Percentiles rank a stretch among this genome's conserved stretches.
Conservation (phyloP, 92 coral and sea anemone species). For the Blastomussa wellsi region DNA sequence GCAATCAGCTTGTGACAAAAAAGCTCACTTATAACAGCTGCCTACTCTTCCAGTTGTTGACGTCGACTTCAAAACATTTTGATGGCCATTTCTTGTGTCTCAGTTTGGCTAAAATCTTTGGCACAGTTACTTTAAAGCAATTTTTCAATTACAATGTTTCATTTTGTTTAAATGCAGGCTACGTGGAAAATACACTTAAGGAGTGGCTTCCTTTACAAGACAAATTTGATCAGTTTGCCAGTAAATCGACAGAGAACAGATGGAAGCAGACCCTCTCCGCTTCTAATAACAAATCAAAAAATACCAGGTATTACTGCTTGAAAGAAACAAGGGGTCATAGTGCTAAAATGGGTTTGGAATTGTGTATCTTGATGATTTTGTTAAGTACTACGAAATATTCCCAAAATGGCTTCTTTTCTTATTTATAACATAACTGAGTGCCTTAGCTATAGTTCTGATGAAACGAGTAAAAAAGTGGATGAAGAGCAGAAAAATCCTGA, state of each 20-base stretch:
- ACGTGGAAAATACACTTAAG: background rate
- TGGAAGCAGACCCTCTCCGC: background rate
- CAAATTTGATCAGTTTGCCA: background rate
- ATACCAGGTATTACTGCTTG: background rate
- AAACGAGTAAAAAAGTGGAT: background rate
- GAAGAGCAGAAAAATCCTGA: background rate
- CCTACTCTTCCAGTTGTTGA: no score
- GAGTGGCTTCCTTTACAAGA: conserved; percentile 5
- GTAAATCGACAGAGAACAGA: background rate
- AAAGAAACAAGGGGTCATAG: background rate
- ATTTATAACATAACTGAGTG: background rate
- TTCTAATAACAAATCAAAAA: background rate
- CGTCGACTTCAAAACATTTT: no score
- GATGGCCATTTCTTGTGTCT: no score
- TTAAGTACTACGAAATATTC: no score
- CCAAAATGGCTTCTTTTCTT: no score
- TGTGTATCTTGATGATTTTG: no score
- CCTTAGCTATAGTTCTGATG: background rate
- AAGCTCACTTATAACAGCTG: no score
- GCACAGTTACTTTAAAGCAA: background rate
- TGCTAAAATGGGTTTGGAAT: no score
- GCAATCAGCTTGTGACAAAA: no score
- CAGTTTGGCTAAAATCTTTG: no score
- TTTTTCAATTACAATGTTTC: background rate
- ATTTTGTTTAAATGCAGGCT: background rate